Evolutionary conservation across 2,888 invertebrate species (phyloP).

Genomic region (Polydesmus complanatus): DNA sequence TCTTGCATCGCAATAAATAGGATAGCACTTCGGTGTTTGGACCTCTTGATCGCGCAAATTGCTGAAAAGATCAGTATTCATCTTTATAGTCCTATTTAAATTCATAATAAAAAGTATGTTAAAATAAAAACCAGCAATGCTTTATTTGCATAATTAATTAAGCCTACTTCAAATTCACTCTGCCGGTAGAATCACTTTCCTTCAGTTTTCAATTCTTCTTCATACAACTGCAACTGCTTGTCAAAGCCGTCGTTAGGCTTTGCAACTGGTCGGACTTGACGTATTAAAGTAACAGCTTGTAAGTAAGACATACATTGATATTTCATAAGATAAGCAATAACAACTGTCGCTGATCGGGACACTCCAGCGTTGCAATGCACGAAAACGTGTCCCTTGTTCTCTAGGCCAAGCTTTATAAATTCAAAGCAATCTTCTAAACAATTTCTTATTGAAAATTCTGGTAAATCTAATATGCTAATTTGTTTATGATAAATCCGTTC

Average conservation of each 20-base stretch:
- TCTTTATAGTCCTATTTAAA: too few species aligned
- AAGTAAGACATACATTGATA: conserved; percentile 39
- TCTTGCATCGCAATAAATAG: too few species aligned
- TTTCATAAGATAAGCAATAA: conserved; percentile 65
- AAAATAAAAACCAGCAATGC: too few species aligned
- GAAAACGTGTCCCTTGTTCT: conserved; percentile 43
- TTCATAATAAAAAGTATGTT: too few species aligned
- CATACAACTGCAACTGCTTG: conserved; percentile 44
- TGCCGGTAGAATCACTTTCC: too few species aligned
- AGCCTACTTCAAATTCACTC: too few species aligned
- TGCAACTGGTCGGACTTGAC: conserved; percentile 49
- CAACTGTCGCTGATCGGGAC: conserved; percentile 64
- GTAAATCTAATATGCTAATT: conserved; percentile 44
- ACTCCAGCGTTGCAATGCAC: conserved; percentile 89
- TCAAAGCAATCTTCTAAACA: conserved; percentile 37
- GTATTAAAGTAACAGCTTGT: conserved; percentile 52
- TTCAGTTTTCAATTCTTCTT: conserved; percentile 18
- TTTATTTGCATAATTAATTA: too few species aligned
- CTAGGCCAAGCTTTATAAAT: conserved; percentile 45
- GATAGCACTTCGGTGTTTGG: too few species aligned
- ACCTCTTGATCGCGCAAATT: too few species aligned
- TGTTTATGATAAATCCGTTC: conserved; percentile 36
- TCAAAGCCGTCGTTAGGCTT: conserved; percentile 71
- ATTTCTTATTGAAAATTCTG: conserved; percentile 25
- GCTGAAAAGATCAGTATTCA: too few species aligned